Evolutionary conservation across 2,797 vertebrate genomes (phyloP).

Genomic region (Enteromius afrohamiltoni): DNA sequence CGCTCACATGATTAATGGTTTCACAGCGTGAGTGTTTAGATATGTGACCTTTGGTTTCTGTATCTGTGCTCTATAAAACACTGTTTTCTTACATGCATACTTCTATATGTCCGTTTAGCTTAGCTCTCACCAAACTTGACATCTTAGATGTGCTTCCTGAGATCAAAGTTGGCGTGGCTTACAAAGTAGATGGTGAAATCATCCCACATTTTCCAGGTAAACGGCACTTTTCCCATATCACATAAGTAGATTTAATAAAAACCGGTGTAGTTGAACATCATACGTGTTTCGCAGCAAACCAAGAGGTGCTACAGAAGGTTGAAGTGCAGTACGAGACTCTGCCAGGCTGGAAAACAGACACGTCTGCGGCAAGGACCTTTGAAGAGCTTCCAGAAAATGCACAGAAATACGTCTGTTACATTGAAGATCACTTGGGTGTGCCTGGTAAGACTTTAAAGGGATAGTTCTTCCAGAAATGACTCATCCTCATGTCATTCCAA

Average conservation of each 20-base stretch:
- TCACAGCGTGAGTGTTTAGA: constrained; percentile 90
- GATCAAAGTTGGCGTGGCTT: constrained; percentile 93
- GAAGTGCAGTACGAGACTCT: constrained; percentile 94
- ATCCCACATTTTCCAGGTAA: constrained; percentile 99
- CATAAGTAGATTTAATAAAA: neutral
- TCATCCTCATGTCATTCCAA: neutral
- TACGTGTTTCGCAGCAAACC: constrained; percentile 84
- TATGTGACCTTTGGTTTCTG: neutral
- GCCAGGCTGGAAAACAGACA: constrained; percentile 93
- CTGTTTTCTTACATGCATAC: neutral
- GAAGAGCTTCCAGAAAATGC: constrained; percentile 93
- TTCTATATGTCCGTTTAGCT: constrained; percentile 69
- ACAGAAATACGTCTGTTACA: constrained; percentile 89
- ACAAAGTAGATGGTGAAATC: constrained; percentile 86
- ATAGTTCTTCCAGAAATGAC: neutral
- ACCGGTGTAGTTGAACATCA: neutral
- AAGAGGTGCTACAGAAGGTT: constrained; percentile 92
- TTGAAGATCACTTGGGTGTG: constrained; percentile 88
- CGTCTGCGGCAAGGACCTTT: constrained; percentile 86
- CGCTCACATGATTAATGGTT: constrained; percentile 98
- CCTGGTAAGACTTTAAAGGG: constrained; percentile 80
- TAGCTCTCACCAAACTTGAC: constrained; percentile 97
- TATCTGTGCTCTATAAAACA: neutral
- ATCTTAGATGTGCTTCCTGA: constrained; percentile 92
- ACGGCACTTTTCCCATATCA: constrained; percentile 16